A percentile compares a stretch with the other conserved stretches of the same genome.
Evolutionary conservation across 2,797 vertebrate species (phyloP).

Genomic region (Cryptoblepharus egeriae): DNA sequence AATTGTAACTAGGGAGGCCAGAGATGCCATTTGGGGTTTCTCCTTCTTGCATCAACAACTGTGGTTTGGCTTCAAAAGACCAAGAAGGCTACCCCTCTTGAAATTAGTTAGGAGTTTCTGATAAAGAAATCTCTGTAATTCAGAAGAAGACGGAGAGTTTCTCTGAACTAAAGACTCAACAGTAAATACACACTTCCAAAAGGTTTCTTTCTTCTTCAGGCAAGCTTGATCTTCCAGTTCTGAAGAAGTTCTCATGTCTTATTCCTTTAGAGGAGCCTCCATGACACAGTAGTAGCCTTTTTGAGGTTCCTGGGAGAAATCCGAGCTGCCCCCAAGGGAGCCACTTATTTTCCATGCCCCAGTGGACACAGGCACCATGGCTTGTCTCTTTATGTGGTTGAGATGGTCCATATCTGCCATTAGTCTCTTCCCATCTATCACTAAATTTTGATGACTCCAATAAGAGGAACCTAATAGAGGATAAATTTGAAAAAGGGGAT

Average conservation of each 20-base stretch:
- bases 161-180: no score
- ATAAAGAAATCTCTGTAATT: neutral
- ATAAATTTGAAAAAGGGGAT: neutral
- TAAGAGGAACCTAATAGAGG: neutral
- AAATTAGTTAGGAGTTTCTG: neutral
- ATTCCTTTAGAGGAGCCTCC: neutral
- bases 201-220: neutral
- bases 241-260: neutral
- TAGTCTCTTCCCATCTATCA: neutral
- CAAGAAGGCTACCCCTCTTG: no score
- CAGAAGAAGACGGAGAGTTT: neutral
- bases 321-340: no score
- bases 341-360: neutral
- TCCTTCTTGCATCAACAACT: neutral
- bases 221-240: neutral
- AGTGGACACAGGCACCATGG: neutral
- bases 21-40: neutral
- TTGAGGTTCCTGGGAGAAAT: no score
- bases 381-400: neutral
- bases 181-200: neutral
- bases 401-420: neutral
- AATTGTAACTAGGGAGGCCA: no score
- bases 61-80: no score
- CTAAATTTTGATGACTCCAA: no score
- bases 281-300: neutral